phyloP scores from a whole-genome alignment of 2,888 invertebrate genomes.

The Brachypalpus laphriformis region DNA sequence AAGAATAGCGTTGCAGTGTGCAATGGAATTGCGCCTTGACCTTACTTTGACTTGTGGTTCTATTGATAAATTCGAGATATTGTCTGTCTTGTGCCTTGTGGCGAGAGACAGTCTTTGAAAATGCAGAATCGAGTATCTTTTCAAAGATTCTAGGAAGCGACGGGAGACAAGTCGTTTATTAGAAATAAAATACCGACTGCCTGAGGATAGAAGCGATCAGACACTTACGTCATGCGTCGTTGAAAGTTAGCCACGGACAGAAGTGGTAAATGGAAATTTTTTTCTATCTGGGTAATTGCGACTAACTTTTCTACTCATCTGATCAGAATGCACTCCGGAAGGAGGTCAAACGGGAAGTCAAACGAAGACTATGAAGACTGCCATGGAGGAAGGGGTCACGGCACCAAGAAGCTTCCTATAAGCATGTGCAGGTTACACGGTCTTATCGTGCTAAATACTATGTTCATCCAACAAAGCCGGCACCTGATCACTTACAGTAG shows the following conservation, averaged over 20 bases:
- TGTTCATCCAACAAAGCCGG: too few species aligned
- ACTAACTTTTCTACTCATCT: too few species aligned
- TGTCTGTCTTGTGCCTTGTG: not conserved
- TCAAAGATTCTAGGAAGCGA: slow-evolving; percentile 52
- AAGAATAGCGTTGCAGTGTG: not conserved
- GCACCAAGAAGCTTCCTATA: too few species aligned
- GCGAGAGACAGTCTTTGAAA: not conserved
- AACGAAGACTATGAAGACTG: too few species aligned
- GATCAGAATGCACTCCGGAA: too few species aligned
- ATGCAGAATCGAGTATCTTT: slow-evolving; percentile 37
- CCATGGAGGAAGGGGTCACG: too few species aligned
- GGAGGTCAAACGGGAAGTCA: too few species aligned
- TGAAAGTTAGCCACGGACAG: not conserved
- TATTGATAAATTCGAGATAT: slow-evolving; percentile 54
- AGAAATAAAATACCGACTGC: not conserved
- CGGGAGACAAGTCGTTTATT: slow-evolving; percentile 53
- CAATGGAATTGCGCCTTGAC: slow-evolving; percentile 64
- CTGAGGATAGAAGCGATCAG: not conserved
- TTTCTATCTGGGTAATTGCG: too few species aligned
- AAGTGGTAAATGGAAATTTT: too few species aligned
- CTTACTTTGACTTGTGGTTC: slow-evolving; percentile 68
- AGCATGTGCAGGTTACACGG: too few species aligned
- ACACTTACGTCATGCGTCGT: not conserved
- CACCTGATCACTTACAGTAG: too few species aligned
- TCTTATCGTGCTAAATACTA: too few species aligned